A percentile compares a stretch with the other conserved stretches of the same genome.
Conservation (phyloP, 2,797 vertebrate species). For the Scyliorhinus canicula region DNA sequence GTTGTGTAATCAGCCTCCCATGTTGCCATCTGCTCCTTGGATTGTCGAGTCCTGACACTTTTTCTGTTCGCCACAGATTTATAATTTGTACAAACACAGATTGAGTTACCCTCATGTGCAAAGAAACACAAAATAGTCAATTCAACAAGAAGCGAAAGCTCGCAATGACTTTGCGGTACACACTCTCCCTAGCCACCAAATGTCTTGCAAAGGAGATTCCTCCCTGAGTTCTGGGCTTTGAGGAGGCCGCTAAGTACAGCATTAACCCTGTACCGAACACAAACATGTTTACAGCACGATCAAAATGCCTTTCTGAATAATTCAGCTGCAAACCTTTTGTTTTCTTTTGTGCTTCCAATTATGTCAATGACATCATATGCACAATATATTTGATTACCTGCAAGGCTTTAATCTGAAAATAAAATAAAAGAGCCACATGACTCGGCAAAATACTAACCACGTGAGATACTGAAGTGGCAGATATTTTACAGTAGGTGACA, state of each 20-base stretch:
- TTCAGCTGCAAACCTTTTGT: slow-evolving; percentile 26
- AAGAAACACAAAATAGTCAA: background rate
- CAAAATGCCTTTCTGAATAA: slow-evolving; percentile 4
- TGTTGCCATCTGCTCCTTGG: slow-evolving; percentile 7
- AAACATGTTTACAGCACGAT: slow-evolving; percentile 1
- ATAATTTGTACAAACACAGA: background rate
- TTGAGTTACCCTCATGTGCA: background rate
- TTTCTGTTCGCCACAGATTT: background rate
- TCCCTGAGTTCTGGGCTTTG: background rate
- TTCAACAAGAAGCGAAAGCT: background rate
- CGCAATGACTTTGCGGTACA: background rate
- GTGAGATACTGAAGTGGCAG: background rate
- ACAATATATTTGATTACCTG: background rate
- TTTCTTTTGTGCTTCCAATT: slow-evolving; percentile 26
- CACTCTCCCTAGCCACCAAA: background rate
- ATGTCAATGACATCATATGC: slow-evolving; percentile 9
- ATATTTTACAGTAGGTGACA: background rate
- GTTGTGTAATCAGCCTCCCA: slow-evolving; percentile 13
- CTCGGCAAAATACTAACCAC: background rate
- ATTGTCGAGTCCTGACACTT: background rate
- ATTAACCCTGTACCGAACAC: background rate
- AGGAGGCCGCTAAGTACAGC: background rate
- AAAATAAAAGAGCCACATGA: background rate
- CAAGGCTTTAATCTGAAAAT: background rate
- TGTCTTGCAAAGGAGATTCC: background rate